These are phyloP conservation scores for Stratiomys singularior DNA, from an alignment of 2,888 invertebrate species.

Conservation along the genomic window DNA sequence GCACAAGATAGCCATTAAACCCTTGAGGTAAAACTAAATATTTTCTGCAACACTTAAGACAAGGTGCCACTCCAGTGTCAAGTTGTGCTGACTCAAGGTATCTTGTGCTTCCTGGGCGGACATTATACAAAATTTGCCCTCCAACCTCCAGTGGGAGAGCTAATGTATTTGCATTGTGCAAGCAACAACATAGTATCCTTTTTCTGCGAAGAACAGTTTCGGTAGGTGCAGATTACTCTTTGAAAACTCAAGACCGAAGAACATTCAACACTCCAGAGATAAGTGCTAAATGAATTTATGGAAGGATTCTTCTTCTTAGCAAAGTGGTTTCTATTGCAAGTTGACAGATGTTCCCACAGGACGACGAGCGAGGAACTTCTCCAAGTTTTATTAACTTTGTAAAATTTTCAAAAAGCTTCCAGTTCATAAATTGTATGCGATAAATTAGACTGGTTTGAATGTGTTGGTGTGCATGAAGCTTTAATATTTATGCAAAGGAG, in stretches of 20 bases:
- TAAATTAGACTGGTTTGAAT: background rate
- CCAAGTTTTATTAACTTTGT: background rate
- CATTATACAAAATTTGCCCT: too few species aligned
- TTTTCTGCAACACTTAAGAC: background rate
- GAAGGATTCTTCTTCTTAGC: background rate
- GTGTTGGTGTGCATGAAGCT: background rate
- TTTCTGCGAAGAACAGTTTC: too few species aligned
- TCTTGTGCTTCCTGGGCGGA: background rate
- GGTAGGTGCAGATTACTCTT: background rate
- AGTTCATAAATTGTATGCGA: background rate
- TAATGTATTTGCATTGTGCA: slow-evolving; percentile 4
- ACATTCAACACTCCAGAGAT: background rate
- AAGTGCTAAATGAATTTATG: slow-evolving; percentile 25
- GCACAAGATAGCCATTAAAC: background rate
- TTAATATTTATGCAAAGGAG: background rate
- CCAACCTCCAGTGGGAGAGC: too few species aligned
- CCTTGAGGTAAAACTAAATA: background rate
- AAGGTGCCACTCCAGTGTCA: background rate
- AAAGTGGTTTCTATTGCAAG: slow-evolving; percentile 3
- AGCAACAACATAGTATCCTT: background rate
- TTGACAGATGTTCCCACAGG: background rate
- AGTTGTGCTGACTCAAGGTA: background rate
- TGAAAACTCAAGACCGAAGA: background rate
- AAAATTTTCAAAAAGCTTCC: background rate
- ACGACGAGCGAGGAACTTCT: background rate